A percentile compares a stretch with the other conserved stretches of the same genome.
phyloP scores from a whole-genome alignment of 2,888 invertebrate genomes.

The Lordiphosa andalusiaca region DNA sequence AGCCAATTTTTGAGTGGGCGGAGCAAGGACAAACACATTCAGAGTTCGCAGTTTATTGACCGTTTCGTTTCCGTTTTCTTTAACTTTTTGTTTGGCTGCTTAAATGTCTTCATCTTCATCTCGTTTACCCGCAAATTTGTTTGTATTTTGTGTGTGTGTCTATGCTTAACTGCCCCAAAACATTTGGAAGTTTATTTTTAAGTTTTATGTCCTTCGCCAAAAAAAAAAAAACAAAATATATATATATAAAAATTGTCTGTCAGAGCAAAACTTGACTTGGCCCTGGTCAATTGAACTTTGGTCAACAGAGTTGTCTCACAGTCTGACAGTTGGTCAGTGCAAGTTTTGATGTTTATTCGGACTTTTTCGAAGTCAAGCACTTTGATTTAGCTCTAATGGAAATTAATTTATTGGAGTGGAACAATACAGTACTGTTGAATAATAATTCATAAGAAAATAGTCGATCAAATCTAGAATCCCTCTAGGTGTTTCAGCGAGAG shows the following conservation, averaged over 20 bases:
- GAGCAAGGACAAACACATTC: conserved; percentile 2
- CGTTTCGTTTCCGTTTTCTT: conserved; percentile 29
- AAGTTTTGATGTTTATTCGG: conserved; percentile 12
- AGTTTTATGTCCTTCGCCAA: conserved; percentile 29
- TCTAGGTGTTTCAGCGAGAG: too few species aligned
- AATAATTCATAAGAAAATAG: too few species aligned
- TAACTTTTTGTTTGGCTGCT: conserved; percentile 46
- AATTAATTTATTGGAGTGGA: conserved; percentile 22
- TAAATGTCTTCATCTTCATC: conserved; percentile 59
- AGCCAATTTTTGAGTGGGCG: conserved; percentile 31
- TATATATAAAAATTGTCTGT: neutral
- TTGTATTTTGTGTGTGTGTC: conserved; percentile 51
- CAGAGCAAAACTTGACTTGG: conserved; percentile 12
- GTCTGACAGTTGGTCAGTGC: conserved; percentile 16
- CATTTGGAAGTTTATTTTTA: conserved; percentile 60
- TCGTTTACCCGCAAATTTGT: conserved; percentile 54
- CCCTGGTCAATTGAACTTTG: conserved; percentile 30
- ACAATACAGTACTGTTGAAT: neutral
- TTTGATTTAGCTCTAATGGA: conserved; percentile 9
- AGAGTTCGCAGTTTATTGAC: conserved; percentile 34
- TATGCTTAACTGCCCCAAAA: conserved; percentile 33
- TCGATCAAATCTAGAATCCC: too few species aligned
- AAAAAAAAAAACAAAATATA: neutral
- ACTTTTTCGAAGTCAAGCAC: neutral
- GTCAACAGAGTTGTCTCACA: conserved; percentile 30